Evolutionary conservation across 1,140 invertebrate species (phyloP), one percentile per base, ranked within the genome.

Genomic region (Camponotus vicinus): DNA sequence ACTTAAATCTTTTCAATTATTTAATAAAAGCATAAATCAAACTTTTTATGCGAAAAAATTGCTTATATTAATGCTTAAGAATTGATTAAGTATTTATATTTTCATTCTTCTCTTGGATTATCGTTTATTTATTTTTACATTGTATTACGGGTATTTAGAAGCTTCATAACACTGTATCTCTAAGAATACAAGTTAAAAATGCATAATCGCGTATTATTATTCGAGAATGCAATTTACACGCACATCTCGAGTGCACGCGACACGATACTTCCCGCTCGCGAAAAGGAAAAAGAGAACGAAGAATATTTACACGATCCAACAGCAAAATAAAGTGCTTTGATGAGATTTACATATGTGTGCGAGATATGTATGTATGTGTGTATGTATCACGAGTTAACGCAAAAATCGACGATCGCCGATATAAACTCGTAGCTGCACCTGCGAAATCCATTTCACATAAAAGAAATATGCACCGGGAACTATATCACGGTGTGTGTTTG

Each of bases 371-470:
- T 49, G 13, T 13, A 13, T 49, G 13, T 49, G 45, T 15, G 11
- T 49, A 0, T 52, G 15, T 32, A 13, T 67, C 61, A 18, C 32
- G 42, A 67, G 32, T 49, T 67, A 45, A 40, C 21, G 15, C 32
- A 18, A 67, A 78, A 67, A 78, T 21, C 61, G 40, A 21, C 59
- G n/a, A 5, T 52, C 13, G 42, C n/a, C 42, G 61, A 6, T 66
- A 66, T 66, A 78, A 78, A 78, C 66, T 45, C 34, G 9, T 40
- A 77, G 61, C 61, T 67, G 61, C 27, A 32, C 42, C 76, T 78
- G 67, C 40, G 52, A 67, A 18, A 78, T 67, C 42, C 32, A 78
- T 67, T 66, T 66, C 59, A 15, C 37, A 37, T 9, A 37, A 55
- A 13, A 18, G 63, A 37, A 37, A 8, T 40, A 34, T 21, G 40